Conservation (phyloP, 2,888 invertebrate species). For the Neocrepidodera transversa region DNA sequence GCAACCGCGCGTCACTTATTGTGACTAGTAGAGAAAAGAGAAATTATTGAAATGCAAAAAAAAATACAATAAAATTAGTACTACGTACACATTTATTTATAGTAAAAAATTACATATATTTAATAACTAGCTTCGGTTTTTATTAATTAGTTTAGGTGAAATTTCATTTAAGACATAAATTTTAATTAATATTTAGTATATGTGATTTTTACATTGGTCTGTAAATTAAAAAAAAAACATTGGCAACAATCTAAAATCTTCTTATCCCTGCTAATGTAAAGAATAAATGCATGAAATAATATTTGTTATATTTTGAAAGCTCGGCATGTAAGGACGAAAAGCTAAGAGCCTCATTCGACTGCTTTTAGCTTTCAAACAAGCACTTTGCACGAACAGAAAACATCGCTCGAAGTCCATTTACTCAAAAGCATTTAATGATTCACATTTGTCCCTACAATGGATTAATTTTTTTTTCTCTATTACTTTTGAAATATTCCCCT, state of each 20-base stretch:
- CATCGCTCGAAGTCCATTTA: conserved; percentile 54
- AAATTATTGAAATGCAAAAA: too few species aligned
- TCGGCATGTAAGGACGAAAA: conserved; percentile 42
- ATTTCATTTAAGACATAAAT: too few species aligned
- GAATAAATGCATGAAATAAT: conserved; percentile 47
- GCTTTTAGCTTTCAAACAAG: conserved; percentile 54
- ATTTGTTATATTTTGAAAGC: conserved; percentile 49
- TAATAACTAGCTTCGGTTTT: too few species aligned
- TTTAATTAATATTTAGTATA: too few species aligned
- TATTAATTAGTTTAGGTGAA: too few species aligned
- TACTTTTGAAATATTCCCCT: conserved; percentile 35
- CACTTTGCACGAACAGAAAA: conserved; percentile 50
- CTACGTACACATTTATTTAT: too few species aligned
- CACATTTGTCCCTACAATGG: conserved; percentile 44
- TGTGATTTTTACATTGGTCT: too few species aligned
- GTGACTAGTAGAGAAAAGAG: too few species aligned
- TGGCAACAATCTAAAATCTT: conserved; percentile 3
- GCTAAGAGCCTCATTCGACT: conserved; percentile 53
- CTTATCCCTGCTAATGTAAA: conserved; percentile 2
- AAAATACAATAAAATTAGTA: too few species aligned
- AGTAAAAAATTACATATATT: too few species aligned
- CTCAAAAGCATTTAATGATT: conserved; percentile 54
- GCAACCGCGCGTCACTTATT: too few species aligned
- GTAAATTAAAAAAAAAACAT: too few species aligned
- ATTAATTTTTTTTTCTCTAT: conserved; percentile 33